Evolutionary conservation across 2,888 invertebrate species (phyloP).

Genomic region (Embidobia sp.): DNA sequence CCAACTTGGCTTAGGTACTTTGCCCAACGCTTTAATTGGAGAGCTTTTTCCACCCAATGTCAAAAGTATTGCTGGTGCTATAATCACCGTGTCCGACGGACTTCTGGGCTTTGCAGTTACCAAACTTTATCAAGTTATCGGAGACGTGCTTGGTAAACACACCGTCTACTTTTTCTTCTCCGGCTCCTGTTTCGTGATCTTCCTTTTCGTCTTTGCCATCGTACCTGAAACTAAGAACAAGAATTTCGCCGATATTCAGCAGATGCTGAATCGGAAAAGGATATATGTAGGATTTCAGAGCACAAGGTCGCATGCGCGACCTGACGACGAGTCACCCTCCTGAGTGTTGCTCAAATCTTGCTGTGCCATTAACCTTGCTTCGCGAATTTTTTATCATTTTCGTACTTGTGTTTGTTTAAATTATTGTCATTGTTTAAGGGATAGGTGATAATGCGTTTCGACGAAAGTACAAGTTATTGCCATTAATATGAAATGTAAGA

Average conservation of each 20-base stretch:
- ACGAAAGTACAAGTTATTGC: no score
- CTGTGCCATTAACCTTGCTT: constrained; percentile 2
- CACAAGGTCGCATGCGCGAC: neutral
- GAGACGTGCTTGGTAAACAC: constrained; percentile 69
- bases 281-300: constrained; percentile 6
- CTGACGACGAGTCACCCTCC: constrained; percentile 20
- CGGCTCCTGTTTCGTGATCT: constrained; percentile 73
- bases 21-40: constrained; percentile 77
- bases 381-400: constrained; percentile 15
- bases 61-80: constrained; percentile 77
- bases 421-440: constrained; percentile 1
- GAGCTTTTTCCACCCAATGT: constrained; percentile 78
- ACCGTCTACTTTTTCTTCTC: constrained; percentile 75
- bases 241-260: constrained; percentile 76
- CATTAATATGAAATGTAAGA: no score
- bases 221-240: constrained; percentile 79
- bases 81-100: constrained; percentile 76
- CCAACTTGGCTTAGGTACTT: constrained; percentile 77
- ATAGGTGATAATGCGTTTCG: constrained; percentile 12
- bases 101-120: constrained; percentile 76
- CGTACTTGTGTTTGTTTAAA: constrained; percentile 10
- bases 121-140: constrained; percentile 76
- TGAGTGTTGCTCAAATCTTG: constrained; percentile 56
- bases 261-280: constrained; percentile 66
- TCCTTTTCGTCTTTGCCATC: constrained; percentile 72